Conservation (phyloP, 1,140 invertebrate species). For the Pseudomyrmex cubaensis region DNA sequence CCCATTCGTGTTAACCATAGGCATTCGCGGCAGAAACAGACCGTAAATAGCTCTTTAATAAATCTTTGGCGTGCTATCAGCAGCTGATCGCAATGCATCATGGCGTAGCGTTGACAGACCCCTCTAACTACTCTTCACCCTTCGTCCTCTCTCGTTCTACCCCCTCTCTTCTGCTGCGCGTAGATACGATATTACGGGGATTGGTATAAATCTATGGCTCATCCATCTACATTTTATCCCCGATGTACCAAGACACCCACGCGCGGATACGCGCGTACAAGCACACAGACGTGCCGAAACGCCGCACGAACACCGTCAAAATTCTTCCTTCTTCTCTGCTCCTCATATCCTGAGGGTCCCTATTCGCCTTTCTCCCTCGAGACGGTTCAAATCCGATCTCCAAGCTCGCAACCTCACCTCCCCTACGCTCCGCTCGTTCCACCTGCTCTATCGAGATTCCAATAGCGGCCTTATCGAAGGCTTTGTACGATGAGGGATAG, state of each 20-base stretch:
- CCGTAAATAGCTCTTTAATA: conserved; percentile 78
- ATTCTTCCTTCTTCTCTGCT: conserved; percentile 55
- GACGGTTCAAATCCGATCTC: conserved; percentile 81
- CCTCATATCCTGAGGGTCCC: conserved; percentile 48
- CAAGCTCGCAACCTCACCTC: conserved; percentile 62
- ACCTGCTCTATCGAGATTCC: conserved; percentile 81
- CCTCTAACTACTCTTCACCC: conserved; percentile 76
- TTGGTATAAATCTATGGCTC: conserved; percentile 82
- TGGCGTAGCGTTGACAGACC: conserved; percentile 80
- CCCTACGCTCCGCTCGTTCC: background rate
- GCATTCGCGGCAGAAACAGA: conserved; percentile 39
- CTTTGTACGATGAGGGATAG: conserved; percentile 83
- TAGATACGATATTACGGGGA: conserved; percentile 81
- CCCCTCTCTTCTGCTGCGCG: conserved; percentile 62
- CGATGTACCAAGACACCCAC: conserved; percentile 66
- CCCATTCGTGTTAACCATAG: conserved; percentile 20
- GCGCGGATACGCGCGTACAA: conserved; percentile 46
- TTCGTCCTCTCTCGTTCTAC: conserved; percentile 66
- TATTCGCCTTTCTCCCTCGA: conserved; percentile 71
- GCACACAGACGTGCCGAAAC: conserved; percentile 17
- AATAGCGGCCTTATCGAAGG: conserved; percentile 83
- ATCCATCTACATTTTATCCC: conserved; percentile 83
- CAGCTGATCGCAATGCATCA: conserved; percentile 82
- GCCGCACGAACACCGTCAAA: conserved; percentile 57
- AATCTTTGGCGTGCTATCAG: conserved; percentile 80